Percentiles rank a stretch among this genome's conserved stretches.
Conservation (phyloP, 2,113 vertebrate genomes). For the Albula goreensis region DNA sequence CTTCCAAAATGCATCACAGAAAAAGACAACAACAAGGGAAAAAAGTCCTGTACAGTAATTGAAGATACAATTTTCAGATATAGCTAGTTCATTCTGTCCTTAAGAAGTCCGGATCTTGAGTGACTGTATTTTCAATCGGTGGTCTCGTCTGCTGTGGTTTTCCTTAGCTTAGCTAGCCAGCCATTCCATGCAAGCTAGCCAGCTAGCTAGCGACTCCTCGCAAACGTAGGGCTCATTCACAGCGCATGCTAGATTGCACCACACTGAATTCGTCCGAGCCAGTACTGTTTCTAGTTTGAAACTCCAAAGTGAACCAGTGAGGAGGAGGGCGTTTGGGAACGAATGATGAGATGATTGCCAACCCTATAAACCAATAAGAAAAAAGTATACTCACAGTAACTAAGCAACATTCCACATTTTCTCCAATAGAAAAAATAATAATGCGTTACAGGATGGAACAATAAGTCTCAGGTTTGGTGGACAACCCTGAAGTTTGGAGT, state of each 20-base stretch:
- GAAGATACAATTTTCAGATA: not conserved
- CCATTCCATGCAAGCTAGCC: not conserved
- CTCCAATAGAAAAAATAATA: conserved; percentile 8
- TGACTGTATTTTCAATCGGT: not conserved
- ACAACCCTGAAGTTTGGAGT: conserved; percentile 10
- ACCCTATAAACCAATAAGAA: conserved; percentile 26
- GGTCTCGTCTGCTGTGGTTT: not conserved
- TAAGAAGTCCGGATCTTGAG: not conserved
- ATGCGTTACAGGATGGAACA: conserved; percentile 7
- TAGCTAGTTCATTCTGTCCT: not conserved
- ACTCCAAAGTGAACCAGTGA: conserved; percentile 29
- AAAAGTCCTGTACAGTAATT: not conserved
- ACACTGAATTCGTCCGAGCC: conserved; percentile 9
- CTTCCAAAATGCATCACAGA: not conserved
- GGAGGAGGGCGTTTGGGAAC: conserved; percentile 24
- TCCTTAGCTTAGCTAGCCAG: not conserved
- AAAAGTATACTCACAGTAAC: not conserved
- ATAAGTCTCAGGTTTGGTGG: not conserved
- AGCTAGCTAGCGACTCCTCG: conserved; percentile 2
- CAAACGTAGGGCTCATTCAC: not conserved
- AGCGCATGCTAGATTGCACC: conserved; percentile 8
- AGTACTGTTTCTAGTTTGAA: conserved; percentile 16
- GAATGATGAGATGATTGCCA: conserved; percentile 18
- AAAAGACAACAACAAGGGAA: not conserved
- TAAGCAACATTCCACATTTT: not conserved